Evolutionary conservation across 2,113 vertebrate genomes (phyloP), one percentile per base, ranked within the genome.

Genomic region (Rhegmatorhina hoffmannsi): DNA sequence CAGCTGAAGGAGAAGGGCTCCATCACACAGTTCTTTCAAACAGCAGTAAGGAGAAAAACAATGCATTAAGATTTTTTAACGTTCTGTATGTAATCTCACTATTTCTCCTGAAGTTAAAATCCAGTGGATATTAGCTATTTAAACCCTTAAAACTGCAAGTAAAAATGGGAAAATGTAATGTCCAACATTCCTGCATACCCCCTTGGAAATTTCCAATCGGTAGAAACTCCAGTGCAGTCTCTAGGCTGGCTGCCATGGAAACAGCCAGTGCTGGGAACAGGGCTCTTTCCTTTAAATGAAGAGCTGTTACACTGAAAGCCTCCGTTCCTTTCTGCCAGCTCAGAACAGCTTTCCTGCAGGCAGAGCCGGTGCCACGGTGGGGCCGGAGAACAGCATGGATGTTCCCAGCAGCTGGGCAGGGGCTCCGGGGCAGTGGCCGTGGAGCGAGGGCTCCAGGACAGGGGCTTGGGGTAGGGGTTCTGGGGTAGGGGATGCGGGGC

Each of bases 201-300:
- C 83, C 78, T 84, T 95, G 97, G 97, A 97, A 98, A 97, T 97
- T 97, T 97, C 97, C 96, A 95, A 92, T 85, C 55, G 3, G 38
- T 52, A 82, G 68, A 69, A 97, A 97, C 90, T 96, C 90, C 69
- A 46, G 88, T 3, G 83, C 67, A 94, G 94, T 96, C 94, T 96
- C 90, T 86, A 84, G 82, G 95, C 95, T 84, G 95, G 97, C 97
- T 97, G 85, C 96, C 93, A 97, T 97, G 97, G 98, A 97, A 98
- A 98, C 97, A 96, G 94, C 75, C 83, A 85, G 92, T 70, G 95
- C 97, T 97, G 96, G 96, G 96, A 97, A 94, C 78, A 68, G 82
- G 91, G 89, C 90, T 13, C 14, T 59, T 96, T 95, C 95, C 94
- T 96, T 96, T 88, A 92, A 78, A 74, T 56, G 90, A 76, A 87